Evolutionary conservation across 1,140 invertebrate genomes (phyloP), one percentile per base, ranked within the genome.

Genomic region (Steinernema khuongi): DNA sequence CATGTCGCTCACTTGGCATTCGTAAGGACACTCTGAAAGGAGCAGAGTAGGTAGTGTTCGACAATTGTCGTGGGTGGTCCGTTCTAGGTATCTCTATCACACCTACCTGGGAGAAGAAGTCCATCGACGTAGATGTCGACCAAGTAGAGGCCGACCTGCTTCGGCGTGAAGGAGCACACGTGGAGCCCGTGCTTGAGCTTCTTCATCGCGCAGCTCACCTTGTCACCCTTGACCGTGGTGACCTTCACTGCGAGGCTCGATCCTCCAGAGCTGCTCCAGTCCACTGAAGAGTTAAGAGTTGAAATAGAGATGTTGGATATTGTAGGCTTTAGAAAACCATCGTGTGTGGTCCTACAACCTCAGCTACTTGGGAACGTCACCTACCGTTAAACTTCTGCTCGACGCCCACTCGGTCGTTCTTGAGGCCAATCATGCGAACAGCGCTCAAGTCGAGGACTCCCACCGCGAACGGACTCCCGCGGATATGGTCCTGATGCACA

Each of bases 381-480:
- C 80, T 31, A 84, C 81, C 60, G 44, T 83, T 80, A 72, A 84
- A 84, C 4, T 74, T 68, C 68, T 84, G 82, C 71, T 83, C 80
- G 0, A 80, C 81, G 19, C 81, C 83, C 22, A 85, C 82, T 29
- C 32, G 32, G n/a, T 80, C 83, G 31, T 83, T 81, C 32, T 70
- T 71, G 33, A 84, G 67, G 17, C 82, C 82, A 44, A 84, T 77
- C 14, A 84, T 36, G 31, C 79, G 29, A 41, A 88, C 87, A 73
- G 87, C 88, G 19, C 88, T 90, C 68, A 91, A 86, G 11, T 92
- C 92, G 22, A 91, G 90, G 7, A 94, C 91, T 79, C 90, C 89
- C 0, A 95, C 95, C 31, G 90, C 91, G 85, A 94, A 94, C 0
- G 93, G 93, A n/a, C 92, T 94, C 0, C 92, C 93, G 76, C 91